Conservation (phyloP, 2,113 vertebrate genomes). For the Lophochroa leadbeateri region DNA sequence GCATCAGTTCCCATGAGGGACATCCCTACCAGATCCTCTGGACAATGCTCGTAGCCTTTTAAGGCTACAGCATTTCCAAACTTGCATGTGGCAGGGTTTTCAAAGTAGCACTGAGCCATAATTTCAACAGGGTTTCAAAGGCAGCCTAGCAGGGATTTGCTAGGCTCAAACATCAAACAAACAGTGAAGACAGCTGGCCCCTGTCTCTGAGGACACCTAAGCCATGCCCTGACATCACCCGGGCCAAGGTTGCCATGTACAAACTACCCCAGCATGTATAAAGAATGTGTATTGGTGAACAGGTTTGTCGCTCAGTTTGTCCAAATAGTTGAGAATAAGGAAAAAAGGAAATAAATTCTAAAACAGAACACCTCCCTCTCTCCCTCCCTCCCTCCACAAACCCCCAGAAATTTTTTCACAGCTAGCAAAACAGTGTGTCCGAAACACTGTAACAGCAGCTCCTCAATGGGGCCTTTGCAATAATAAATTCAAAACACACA, state of each 20-base stretch:
- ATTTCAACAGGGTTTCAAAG: not conserved
- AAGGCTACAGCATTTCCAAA: not conserved
- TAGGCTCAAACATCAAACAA: not conserved
- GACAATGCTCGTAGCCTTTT: not conserved
- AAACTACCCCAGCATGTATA: not conserved
- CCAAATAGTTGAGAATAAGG: not conserved
- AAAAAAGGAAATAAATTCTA: not conserved
- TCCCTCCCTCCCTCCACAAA: not conserved
- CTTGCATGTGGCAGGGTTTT: not conserved
- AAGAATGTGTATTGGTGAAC: not conserved
- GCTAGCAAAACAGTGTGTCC: not conserved
- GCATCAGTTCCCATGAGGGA: not conserved
- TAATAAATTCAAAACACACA: not conserved
- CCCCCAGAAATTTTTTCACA: not conserved
- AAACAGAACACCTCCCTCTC: not conserved
- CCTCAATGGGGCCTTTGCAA: not conserved
- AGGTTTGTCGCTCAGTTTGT: accelerated
- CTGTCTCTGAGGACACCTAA: not conserved
- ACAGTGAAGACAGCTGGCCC: not conserved
- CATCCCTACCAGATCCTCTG: not conserved
- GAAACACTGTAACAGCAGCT: not conserved
- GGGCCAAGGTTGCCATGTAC: not conserved
- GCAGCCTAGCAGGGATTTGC: not conserved
- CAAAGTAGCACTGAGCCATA: not conserved
- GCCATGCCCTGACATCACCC: not conserved